Conservation (phyloP, 2,113 vertebrate genomes). For the Perca flavescens region DNA sequence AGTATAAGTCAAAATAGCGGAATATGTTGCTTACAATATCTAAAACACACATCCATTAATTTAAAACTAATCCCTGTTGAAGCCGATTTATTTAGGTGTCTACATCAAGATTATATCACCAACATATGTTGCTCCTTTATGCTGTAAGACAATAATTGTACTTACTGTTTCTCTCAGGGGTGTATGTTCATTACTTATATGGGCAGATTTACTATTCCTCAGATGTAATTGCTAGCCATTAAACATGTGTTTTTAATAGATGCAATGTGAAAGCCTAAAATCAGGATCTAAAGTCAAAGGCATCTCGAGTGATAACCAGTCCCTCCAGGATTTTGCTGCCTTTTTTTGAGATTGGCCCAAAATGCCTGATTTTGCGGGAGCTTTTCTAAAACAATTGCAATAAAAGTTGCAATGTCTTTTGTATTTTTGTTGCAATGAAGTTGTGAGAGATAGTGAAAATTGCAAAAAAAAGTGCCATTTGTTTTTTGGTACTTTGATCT, state of each 20-base stretch:
- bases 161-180: conserved; percentile 41
- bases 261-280: not conserved
- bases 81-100: conserved; percentile 64
- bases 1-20: not conserved
- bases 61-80: conserved; percentile 45
- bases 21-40: not conserved
- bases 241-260: conserved; percentile 35
- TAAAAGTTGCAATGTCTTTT: too few species aligned
- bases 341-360: too few species aligned
- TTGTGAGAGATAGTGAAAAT: too few species aligned
- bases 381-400: too few species aligned
- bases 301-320: not conserved
- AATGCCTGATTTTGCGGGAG: too few species aligned
- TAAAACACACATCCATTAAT: conserved; percentile 21
- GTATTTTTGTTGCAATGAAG: too few species aligned
- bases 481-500: too few species aligned
- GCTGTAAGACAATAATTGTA: conserved; percentile 29
- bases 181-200: conserved; percentile 15
- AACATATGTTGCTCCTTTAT: conserved; percentile 61
- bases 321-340: too few species aligned
- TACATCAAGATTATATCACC: conserved; percentile 60
- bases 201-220: conserved; percentile 22
- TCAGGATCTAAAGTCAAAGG: not conserved
- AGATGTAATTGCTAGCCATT: conserved; percentile 22
- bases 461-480: too few species aligned